phyloP scores from a whole-genome alignment of 2,113 vertebrate genomes.

The Dryoscopus gambensis region DNA sequence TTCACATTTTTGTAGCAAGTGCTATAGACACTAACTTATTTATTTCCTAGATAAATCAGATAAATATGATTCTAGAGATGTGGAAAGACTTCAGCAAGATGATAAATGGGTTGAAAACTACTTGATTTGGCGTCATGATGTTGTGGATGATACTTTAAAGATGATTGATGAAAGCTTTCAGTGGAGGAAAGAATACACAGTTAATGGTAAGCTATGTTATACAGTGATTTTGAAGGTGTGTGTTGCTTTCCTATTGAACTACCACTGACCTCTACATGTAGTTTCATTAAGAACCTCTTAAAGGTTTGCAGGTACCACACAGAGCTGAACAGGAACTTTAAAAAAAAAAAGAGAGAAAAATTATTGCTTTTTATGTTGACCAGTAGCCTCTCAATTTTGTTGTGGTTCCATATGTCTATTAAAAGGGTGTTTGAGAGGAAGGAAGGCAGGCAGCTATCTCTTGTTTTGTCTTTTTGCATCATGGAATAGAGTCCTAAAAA shows the following conservation, averaged over 20 bases:
- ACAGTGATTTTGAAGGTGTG: neutral
- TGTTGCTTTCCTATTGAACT: neutral
- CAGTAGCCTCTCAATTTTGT: neutral
- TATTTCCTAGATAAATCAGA: conserved; percentile 79
- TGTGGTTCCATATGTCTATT: neutral
- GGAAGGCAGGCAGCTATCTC: neutral
- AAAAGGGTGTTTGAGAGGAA: neutral
- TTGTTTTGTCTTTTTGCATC: neutral
- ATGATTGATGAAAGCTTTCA: conserved; percentile 96
- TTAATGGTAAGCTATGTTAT: conserved; percentile 84
- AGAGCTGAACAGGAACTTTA: neutral
- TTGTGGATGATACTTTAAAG: conserved; percentile 88
- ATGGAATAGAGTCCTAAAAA: neutral
- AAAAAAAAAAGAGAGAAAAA: too few species aligned
- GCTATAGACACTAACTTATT: neutral
- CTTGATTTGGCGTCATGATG: conserved; percentile 81
- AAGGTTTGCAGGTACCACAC: neutral
- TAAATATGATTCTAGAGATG: conserved; percentile 90
- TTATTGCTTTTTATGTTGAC: neutral
- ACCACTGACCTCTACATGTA: neutral
- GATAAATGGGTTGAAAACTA: conserved; percentile 84
- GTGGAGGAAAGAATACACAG: conserved; percentile 88
- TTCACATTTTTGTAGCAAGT: neutral
- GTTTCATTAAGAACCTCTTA: neutral
- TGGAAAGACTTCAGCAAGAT: conserved; percentile 87